A percentile compares a stretch with the other conserved stretches of the same genome.
Conservation (phyloP, 1,140 invertebrate genomes). For the Pemphigus obesinymphae region DNA sequence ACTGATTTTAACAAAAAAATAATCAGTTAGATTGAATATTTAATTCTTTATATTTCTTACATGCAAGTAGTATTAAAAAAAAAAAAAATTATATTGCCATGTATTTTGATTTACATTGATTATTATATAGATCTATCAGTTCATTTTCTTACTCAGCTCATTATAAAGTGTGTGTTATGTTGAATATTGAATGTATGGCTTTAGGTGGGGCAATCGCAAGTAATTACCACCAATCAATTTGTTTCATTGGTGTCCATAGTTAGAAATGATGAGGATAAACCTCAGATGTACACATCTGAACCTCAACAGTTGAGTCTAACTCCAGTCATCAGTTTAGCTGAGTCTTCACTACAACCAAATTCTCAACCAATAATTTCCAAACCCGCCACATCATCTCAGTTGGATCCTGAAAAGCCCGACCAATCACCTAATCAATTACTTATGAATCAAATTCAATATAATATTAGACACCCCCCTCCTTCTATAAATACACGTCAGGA, state of each 20-base stretch:
- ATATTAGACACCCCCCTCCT: slow-evolving; percentile 29
- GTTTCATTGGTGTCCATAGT: slow-evolving; percentile 35
- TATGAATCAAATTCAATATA: slow-evolving; percentile 33
- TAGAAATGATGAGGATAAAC: slow-evolving; percentile 39
- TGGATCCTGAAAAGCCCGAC: slow-evolving; percentile 26
- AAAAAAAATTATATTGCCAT: too few species aligned
- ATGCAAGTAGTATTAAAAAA: too few species aligned
- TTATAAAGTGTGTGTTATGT: not conserved
- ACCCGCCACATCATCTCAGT: not conserved
- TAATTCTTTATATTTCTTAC: too few species aligned
- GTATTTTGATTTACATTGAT: too few species aligned
- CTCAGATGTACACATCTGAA: slow-evolving; percentile 24
- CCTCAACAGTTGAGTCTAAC: slow-evolving; percentile 16
- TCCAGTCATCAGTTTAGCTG: slow-evolving; percentile 31
- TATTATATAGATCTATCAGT: too few species aligned
- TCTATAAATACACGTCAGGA: slow-evolving; percentile 15
- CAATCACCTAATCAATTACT: slow-evolving; percentile 33
- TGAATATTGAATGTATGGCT: slow-evolving; percentile 1
- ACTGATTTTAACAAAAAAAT: too few species aligned
- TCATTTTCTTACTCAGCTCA: not conserved
- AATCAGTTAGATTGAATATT: too few species aligned
- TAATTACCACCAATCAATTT: slow-evolving; percentile 36
- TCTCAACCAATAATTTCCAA: slow-evolving; percentile 12
- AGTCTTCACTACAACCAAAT: not conserved
- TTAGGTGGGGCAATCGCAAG: slow-evolving; percentile 37